phyloP scores from a whole-genome alignment of 2,888 invertebrate species.

The Cataglyphis rosenhaueri region DNA sequence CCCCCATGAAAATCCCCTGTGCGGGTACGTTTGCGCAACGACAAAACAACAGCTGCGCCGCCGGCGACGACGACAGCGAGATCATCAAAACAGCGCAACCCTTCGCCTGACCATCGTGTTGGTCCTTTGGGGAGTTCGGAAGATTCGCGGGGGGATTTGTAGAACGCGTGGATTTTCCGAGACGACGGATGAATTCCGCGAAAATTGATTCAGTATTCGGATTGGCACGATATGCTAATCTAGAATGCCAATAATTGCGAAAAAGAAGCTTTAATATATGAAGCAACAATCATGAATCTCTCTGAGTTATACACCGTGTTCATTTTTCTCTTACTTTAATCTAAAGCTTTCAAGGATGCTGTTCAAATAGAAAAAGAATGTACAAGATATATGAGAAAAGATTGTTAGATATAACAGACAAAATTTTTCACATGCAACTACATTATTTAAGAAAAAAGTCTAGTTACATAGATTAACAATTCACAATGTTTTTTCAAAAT shows the following conservation, averaged over 20 bases:
- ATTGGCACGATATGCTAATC: background rate
- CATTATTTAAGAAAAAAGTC: background rate
- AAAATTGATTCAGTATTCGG: background rate
- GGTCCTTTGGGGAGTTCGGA: background rate
- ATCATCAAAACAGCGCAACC: conserved; percentile 79
- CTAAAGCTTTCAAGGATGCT: background rate
- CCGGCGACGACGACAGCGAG: conserved; percentile 44
- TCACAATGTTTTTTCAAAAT: background rate
- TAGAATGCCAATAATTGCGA: background rate
- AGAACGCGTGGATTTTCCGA: conserved; percentile 3
- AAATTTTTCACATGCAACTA: background rate
- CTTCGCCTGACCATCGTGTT: conserved; percentile 55
- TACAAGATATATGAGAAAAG: background rate
- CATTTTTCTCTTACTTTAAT: background rate
- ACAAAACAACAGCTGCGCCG: conserved; percentile 85
- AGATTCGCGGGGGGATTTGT: background rate
- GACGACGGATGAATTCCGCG: background rate
- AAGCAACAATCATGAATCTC: background rate
- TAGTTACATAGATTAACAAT: background rate
- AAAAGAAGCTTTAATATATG: background rate
- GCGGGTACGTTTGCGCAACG: conserved; percentile 81
- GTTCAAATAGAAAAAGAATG: background rate
- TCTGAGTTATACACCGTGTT: background rate
- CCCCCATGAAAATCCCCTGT: conserved; percentile 78
- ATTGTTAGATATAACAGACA: background rate